Evolutionary conservation across 2,888 invertebrate genomes (phyloP).

Genomic region (Drosophila fulvimacula): DNA sequence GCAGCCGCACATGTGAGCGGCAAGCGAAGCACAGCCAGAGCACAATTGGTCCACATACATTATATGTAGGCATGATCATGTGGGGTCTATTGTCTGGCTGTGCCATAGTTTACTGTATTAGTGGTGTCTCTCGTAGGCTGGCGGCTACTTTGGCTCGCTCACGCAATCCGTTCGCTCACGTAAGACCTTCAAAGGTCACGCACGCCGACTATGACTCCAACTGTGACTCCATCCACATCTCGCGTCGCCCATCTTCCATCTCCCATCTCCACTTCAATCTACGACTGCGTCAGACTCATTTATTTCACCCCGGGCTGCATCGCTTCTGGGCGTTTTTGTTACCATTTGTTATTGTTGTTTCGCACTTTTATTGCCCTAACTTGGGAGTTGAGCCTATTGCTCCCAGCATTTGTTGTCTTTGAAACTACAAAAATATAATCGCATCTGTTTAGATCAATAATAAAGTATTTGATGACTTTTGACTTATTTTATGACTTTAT

Average conservation of each 20-base stretch:
- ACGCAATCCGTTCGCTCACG: conserved; percentile 66
- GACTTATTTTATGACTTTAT: conserved; percentile 2
- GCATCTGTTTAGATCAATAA: conserved; percentile 1
- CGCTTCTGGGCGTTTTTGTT: conserved; percentile 56
- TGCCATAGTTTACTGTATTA: conserved; percentile 14
- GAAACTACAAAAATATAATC: neutral
- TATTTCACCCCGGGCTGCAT: conserved; percentile 37
- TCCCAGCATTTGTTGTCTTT: neutral
- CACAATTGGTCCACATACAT: conserved; percentile 24
- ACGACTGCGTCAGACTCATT: conserved; percentile 6
- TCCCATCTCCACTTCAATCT: neutral
- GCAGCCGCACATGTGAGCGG: conserved; percentile 17
- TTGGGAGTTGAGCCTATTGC: neutral
- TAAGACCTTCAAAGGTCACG: conserved; percentile 77
- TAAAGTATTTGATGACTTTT: neutral
- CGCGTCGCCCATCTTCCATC: conserved; percentile 1
- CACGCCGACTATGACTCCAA: conserved; percentile 38
- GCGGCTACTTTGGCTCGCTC: conserved; percentile 50
- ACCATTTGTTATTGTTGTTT: conserved; percentile 24
- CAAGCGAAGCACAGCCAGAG: conserved; percentile 10
- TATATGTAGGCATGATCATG: conserved; percentile 11
- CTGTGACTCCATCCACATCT: conserved; percentile 1
- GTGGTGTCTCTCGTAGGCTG: conserved; percentile 39
- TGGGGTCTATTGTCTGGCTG: conserved; percentile 30
- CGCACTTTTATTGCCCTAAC: conserved; percentile 26